Percentiles rank a stretch among this genome's conserved stretches.
Conservation (phyloP, 1,140 invertebrate genomes). For the Brachionus sp. region DNA sequence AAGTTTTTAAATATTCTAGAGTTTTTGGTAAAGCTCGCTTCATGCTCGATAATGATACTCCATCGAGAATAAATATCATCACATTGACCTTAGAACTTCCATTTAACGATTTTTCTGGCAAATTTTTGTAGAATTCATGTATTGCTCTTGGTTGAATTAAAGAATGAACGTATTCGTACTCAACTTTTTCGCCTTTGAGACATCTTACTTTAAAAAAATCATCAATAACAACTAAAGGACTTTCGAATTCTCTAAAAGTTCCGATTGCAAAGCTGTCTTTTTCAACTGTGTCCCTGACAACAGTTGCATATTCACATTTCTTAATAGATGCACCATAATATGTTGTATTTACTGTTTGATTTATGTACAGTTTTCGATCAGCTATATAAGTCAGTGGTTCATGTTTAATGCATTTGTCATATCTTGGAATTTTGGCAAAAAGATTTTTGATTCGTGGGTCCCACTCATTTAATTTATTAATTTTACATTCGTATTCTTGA, state of each 20-base stretch:
- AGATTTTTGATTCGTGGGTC: not conserved
- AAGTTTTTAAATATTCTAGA: conserved; percentile 3
- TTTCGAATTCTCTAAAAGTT: not conserved
- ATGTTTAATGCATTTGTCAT: conserved; percentile 3
- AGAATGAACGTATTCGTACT: conserved; percentile 38
- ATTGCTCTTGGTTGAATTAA: not conserved
- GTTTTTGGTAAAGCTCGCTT: conserved; percentile 34
- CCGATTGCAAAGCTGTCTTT: not conserved
- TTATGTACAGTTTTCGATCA: not conserved
- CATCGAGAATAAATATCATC: conserved; percentile 24
- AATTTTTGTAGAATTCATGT: not conserved
- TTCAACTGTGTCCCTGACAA: conserved; percentile 1
- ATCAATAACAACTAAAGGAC: not conserved
- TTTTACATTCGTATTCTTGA: not conserved
- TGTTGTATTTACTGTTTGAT: conserved; percentile 33
- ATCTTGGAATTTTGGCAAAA: not conserved
- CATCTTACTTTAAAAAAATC: conserved; percentile 41
- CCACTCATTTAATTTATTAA: conserved; percentile 19
- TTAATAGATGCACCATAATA: conserved; percentile 4
- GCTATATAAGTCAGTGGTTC: not conserved
- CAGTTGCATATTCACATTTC: not conserved
- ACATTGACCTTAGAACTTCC: not conserved
- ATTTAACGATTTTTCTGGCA: not conserved
- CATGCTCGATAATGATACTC: not conserved
- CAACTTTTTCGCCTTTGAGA: not conserved